These are phyloP conservation scores for Lottia scabra DNA, from an alignment of 2,888 invertebrate species.

Conservation along the genomic window DNA sequence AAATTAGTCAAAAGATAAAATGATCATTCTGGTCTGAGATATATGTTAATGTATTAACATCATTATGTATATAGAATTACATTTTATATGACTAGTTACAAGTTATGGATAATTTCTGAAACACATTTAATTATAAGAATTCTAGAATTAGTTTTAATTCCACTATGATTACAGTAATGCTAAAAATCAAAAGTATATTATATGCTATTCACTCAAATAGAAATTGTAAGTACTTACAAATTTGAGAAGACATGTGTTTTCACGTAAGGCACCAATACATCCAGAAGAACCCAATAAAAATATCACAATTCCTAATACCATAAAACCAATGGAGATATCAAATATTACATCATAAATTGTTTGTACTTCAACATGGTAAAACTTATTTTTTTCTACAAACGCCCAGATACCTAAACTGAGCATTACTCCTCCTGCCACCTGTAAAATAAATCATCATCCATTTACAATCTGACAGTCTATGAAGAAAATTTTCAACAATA, in stretches of 20 bases:
- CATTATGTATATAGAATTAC: too few relatives aligned
- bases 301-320: constrained; percentile 90
- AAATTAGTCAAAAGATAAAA: too few relatives aligned
- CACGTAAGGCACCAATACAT: constrained; percentile 89
- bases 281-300: constrained; percentile 95
- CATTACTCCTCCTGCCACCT: constrained; percentile 88
- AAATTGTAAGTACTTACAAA: constrained; percentile 78
- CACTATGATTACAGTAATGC: too few relatives aligned
- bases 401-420: constrained; percentile 91
- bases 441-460: constrained; percentile 47
- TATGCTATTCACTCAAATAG: too few relatives aligned
- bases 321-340: constrained; percentile 90
- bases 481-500: not conserved
- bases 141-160: too few relatives aligned
- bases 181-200: too few relatives aligned
- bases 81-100: too few relatives aligned
- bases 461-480: not conserved
- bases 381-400: constrained; percentile 91
- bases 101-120: too few relatives aligned
- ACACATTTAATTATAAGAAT: too few relatives aligned
- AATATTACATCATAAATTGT: constrained; percentile 81
- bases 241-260: constrained; percentile 91
- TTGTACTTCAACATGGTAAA: constrained; percentile 73
- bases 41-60: too few relatives aligned
- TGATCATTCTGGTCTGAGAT: too few relatives aligned